Evolutionary conservation across 2,113 vertebrate genomes (phyloP).

Genomic region (Pontoporia blainvillei): DNA sequence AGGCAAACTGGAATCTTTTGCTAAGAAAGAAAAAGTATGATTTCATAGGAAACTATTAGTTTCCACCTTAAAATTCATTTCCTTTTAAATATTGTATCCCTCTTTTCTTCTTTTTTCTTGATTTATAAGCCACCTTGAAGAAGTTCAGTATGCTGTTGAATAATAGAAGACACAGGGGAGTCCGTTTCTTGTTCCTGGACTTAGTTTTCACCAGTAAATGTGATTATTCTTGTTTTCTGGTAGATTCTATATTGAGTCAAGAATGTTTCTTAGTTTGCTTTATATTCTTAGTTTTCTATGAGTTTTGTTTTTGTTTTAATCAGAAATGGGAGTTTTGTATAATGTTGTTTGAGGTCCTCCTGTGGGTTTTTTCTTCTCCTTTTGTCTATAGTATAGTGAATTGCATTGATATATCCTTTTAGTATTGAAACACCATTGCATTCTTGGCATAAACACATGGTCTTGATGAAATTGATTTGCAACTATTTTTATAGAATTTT

Average conservation of each 20-base stretch:
- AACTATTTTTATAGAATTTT: slow-evolving; percentile 13
- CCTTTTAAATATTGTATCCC: background rate
- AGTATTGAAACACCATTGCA: background rate
- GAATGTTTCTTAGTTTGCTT: background rate
- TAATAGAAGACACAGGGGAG: background rate
- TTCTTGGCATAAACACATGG: background rate
- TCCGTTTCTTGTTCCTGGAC: background rate
- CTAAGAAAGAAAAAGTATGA: background rate
- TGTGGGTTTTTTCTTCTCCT: background rate
- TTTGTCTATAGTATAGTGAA: background rate
- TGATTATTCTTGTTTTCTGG: background rate
- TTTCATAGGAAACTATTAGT: background rate
- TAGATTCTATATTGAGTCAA: background rate
- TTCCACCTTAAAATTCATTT: slow-evolving; percentile 10
- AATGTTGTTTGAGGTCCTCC: background rate
- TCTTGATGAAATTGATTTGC: background rate
- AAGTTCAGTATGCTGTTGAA: background rate
- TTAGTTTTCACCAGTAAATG: background rate
- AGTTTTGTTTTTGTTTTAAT: background rate
- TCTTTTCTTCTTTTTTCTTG: background rate
- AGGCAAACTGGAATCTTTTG: background rate
- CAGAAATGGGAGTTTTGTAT: background rate
- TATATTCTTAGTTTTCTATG: background rate
- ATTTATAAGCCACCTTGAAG: background rate
- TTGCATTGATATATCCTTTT: background rate